These are phyloP conservation scores for Brachynemurus nebulosus DNA, from an alignment of 2,888 invertebrate species.

Conservation along the genomic window DNA sequence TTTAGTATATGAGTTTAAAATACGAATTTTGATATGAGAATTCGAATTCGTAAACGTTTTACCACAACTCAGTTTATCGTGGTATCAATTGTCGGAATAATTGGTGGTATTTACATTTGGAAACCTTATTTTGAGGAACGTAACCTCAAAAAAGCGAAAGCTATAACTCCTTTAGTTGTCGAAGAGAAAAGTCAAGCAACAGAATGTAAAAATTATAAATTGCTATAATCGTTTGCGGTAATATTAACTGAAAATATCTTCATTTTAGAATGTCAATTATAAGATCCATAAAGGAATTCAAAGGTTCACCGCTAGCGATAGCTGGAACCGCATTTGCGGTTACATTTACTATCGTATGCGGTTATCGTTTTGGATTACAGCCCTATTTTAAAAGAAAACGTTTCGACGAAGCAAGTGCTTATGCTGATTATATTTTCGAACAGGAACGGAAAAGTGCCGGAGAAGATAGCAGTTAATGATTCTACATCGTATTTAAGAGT, in stretches of 20 bases:
- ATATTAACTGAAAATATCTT: too few species aligned
- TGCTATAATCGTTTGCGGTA: not conserved
- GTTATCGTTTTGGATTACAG: not conserved
- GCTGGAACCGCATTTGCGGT: not conserved
- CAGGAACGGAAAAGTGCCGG: too few species aligned
- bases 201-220: not conserved
- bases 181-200: not conserved
- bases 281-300: not conserved
- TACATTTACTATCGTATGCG: not conserved
- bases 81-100: not conserved
- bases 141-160: not conserved
- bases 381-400: not conserved
- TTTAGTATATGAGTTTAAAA: not conserved
- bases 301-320: not conserved
- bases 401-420: not conserved
- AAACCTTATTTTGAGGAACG: not conserved
- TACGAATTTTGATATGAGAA: not conserved
- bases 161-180: too few species aligned
- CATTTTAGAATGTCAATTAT: not conserved
- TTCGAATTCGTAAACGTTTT: not conserved
- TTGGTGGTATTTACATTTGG: not conserved
- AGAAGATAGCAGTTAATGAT: too few species aligned
- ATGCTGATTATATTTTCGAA: not conserved
- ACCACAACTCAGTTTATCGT: not conserved
- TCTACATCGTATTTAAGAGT: too few species aligned